Evolutionary conservation across 2,113 vertebrate genomes (phyloP).

Genomic region (Periophthalmus modestus): DNA sequence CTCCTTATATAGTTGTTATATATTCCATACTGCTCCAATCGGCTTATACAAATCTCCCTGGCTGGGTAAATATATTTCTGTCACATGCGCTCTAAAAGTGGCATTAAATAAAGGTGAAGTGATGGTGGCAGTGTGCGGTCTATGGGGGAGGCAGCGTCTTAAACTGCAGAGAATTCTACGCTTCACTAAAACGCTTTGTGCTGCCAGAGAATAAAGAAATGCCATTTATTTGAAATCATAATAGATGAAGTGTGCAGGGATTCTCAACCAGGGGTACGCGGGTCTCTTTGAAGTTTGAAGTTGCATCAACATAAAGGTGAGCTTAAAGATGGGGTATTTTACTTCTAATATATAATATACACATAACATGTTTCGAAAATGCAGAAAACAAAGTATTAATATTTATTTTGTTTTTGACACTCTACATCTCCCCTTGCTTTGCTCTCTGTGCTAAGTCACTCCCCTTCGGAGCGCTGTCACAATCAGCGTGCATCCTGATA

Average conservation of each 20-base stretch:
- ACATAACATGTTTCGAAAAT: too few relatives aligned
- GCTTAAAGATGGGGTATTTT: too few relatives aligned
- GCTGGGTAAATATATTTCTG: slow-evolving; percentile 1
- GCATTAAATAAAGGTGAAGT: slow-evolving; percentile 21
- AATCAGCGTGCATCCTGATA: too few relatives aligned
- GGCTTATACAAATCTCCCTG: slow-evolving; percentile 17
- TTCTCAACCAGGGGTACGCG: background rate
- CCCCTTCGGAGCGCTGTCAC: too few relatives aligned
- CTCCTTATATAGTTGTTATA: background rate
- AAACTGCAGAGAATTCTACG: background rate
- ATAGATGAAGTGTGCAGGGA: background rate
- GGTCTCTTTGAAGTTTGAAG: too few relatives aligned
- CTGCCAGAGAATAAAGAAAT: too few relatives aligned
- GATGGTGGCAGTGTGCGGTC: slow-evolving; percentile 4
- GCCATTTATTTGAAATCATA: background rate
- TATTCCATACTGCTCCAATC: background rate
- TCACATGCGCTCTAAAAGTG: slow-evolving; percentile 1
- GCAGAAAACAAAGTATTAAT: too few relatives aligned
- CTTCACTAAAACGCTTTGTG: background rate
- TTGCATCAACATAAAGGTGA: too few relatives aligned
- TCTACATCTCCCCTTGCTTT: too few relatives aligned
- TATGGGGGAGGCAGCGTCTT: background rate
- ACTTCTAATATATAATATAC: too few relatives aligned
- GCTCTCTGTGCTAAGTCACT: too few relatives aligned
- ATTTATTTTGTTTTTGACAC: too few relatives aligned